Evolutionary conservation across 1,140 invertebrate species (phyloP).

Genomic region (Drepana arcuata): DNA sequence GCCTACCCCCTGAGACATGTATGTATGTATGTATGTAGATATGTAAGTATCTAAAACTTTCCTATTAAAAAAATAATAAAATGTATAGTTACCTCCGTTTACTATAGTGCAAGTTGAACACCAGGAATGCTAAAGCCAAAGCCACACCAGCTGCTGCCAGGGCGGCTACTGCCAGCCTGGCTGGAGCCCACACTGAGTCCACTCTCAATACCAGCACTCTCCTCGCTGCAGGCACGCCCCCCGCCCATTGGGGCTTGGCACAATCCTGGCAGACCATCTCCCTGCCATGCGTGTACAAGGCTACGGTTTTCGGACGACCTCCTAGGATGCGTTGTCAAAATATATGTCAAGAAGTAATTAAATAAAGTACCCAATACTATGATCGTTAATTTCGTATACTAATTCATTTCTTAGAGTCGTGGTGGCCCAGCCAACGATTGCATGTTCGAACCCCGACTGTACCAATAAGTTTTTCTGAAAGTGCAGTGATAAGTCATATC

Average conservation of each 20-base stretch:
- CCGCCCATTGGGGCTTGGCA: conserved; percentile 79
- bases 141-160: conserved; percentile 84
- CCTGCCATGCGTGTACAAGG: conserved; percentile 80
- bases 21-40: too few relatives aligned
- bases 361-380: too few relatives aligned
- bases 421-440: too few relatives aligned
- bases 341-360: too few relatives aligned
- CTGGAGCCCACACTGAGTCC: conserved; percentile 79
- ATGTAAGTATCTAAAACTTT: too few relatives aligned
- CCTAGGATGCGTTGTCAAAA: conserved; percentile 76
- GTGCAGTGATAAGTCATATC: too few relatives aligned
- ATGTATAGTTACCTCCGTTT: conserved; percentile 79
- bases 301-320: conserved; percentile 78
- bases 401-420: too few relatives aligned
- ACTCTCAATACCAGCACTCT: conserved; percentile 80
- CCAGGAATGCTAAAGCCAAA: conserved; percentile 83
- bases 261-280: conserved; percentile 80
- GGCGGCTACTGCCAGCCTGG: conserved; percentile 63
- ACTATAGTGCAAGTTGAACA: conserved; percentile 90
- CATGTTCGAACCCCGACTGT: too few relatives aligned
- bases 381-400: too few relatives aligned
- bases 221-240: conserved; percentile 83
- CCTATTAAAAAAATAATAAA: too few relatives aligned
- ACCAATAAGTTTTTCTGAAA: too few relatives aligned
- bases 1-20: too few relatives aligned